Evolutionary conservation across 2,888 invertebrate species (phyloP).

Genomic region (Lysandra coridon): DNA sequence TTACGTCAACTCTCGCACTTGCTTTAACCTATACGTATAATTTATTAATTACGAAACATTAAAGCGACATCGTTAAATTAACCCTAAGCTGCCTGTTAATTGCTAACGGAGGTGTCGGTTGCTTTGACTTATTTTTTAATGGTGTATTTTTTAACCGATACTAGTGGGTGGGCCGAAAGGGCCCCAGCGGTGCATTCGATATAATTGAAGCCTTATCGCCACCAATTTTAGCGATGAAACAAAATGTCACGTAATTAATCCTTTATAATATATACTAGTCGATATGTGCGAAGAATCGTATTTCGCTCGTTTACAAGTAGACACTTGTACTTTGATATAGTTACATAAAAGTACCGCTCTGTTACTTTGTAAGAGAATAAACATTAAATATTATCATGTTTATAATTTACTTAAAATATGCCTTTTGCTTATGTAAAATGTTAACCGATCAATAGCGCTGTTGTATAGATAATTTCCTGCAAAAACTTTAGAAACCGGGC

Average conservation of each 20-base stretch:
- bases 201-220: background rate
- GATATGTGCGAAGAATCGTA: background rate
- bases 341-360: background rate
- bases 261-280: background rate
- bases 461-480: background rate
- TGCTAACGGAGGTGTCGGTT: slow-evolving; percentile 11
- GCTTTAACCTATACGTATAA: background rate
- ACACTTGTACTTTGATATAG: background rate
- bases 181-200: background rate
- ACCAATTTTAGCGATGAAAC: slow-evolving; percentile 2
- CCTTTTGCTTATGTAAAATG: background rate
- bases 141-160: background rate
- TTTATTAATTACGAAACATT: slow-evolving; percentile 22
- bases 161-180: background rate
- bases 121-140: slow-evolving; percentile 9
- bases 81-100: slow-evolving; percentile 17
- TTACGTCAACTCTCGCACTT: background rate
- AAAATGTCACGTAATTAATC: slow-evolving; percentile 7
- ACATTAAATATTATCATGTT: background rate
- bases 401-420: background rate
- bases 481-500: too few relatives aligned
- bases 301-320: background rate
- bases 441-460: background rate
- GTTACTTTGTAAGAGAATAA: background rate
- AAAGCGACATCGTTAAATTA: slow-evolving; percentile 19